phyloP scores from a whole-genome alignment of 2,888 invertebrate species.

The Watsonalla binaria region DNA sequence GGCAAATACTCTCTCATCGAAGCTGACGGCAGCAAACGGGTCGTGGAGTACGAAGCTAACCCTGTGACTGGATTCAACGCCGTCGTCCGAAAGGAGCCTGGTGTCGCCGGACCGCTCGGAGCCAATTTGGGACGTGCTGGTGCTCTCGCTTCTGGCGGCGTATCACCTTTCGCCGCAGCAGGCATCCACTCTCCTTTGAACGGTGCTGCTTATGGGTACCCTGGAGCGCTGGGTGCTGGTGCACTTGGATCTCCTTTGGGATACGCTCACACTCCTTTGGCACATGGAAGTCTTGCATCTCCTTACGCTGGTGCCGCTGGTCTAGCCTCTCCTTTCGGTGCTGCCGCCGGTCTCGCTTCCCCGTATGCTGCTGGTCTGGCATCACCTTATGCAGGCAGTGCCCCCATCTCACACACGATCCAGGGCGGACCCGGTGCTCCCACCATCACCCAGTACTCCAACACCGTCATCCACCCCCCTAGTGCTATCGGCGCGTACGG shows the following conservation, averaged over 20 bases:
- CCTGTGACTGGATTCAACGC: constrained; percentile 79
- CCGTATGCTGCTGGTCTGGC: constrained; percentile 19
- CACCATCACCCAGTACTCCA: not conserved
- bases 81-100: constrained; percentile 75
- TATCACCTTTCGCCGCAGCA: constrained; percentile 20
- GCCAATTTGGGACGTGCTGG: constrained; percentile 25
- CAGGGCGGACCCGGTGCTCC: not conserved
- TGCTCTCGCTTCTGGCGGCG: constrained; percentile 30
- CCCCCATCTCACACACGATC: not conserved
- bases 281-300: not conserved
- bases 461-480: not conserved
- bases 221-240: constrained; percentile 1
- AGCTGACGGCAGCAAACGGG: constrained; percentile 76
- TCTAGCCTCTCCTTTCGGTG: constrained; percentile 11
- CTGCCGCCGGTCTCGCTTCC: constrained; percentile 9
- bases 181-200: constrained; percentile 14
- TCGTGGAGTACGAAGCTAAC: constrained; percentile 78
- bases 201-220: not conserved
- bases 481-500: not conserved
- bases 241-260: not conserved
- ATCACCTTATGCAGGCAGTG: not conserved
- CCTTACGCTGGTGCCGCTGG: constrained; percentile 13
- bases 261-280: not conserved
- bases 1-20: constrained; percentile 79
- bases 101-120: constrained; percentile 30